Conservation (phyloP, 1,140 invertebrate genomes). For the Drosophila nebulosa region DNA sequence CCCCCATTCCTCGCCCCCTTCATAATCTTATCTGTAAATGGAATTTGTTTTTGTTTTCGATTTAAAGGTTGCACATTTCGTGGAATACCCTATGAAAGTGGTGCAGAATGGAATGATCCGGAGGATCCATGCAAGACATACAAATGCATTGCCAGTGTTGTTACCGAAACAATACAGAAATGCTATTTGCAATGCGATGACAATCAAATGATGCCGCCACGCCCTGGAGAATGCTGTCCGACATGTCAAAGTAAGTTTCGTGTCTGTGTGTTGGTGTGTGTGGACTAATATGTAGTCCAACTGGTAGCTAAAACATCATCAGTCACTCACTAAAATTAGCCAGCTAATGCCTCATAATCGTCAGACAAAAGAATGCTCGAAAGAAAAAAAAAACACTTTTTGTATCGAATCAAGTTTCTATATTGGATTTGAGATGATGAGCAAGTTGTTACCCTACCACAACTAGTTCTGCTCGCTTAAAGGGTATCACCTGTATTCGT, state of each 20-base stretch:
- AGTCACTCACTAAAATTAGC: slow-evolving; percentile 70
- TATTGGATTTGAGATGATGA: not conserved
- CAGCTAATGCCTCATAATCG: slow-evolving; percentile 59
- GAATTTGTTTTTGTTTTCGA: no score
- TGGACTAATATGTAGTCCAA: not conserved
- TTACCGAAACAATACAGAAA: slow-evolving; percentile 89
- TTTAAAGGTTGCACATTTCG: slow-evolving; percentile 90
- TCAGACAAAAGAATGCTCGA: slow-evolving; percentile 34
- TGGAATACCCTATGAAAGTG: slow-evolving; percentile 87
- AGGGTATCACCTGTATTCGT: not conserved
- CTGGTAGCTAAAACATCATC: not conserved
- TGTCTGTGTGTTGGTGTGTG: not conserved
- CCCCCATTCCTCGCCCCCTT: not conserved
- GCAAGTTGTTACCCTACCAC: not conserved
- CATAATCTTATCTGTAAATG: no score
- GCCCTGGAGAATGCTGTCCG: slow-evolving; percentile 90
- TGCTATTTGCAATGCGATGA: slow-evolving; percentile 91
- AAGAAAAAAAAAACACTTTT: not conserved
- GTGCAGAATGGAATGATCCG: slow-evolving; percentile 88
- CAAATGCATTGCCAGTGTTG: slow-evolving; percentile 90
- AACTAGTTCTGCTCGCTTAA: slow-evolving; percentile 23
- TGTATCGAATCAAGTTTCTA: not conserved
- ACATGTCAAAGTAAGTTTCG: slow-evolving; percentile 86
- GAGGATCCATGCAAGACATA: slow-evolving; percentile 87
- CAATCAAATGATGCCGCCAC: slow-evolving; percentile 84